Conservation (phyloP, 2,113 vertebrate species). For the Ophiodon elongatus region DNA sequence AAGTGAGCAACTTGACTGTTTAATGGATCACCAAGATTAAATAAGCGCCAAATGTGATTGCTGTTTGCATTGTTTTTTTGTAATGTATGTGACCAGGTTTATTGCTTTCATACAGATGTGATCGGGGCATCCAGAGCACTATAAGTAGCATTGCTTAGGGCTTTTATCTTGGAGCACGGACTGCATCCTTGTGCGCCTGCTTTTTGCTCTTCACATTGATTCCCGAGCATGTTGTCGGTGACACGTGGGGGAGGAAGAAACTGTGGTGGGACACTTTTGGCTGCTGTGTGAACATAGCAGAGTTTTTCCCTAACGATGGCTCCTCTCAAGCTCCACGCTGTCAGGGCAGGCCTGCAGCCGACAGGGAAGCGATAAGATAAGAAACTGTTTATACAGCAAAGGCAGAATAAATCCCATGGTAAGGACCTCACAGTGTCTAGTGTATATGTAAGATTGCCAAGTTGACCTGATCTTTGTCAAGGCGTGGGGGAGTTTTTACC, state of each 20-base stretch:
- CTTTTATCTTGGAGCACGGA: neutral
- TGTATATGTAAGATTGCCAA: slow-evolving; percentile 32
- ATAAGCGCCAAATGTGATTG: neutral
- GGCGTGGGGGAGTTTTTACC: slow-evolving; percentile 33
- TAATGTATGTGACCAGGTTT: neutral
- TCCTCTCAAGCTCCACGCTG: slow-evolving; percentile 40
- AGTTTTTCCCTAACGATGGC: slow-evolving; percentile 58
- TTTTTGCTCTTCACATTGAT: neutral
- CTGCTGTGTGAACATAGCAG: slow-evolving; percentile 40
- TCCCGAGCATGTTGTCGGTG: slow-evolving; percentile 3
- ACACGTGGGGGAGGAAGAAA: slow-evolving; percentile 22
- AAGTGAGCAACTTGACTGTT: neutral
- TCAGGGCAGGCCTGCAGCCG: slow-evolving; percentile 41
- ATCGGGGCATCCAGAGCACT: neutral
- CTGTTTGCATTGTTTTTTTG: neutral
- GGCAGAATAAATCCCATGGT: slow-evolving; percentile 43
- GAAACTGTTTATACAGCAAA: slow-evolving; percentile 65
- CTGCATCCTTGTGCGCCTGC: neutral
- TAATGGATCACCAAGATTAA: neutral
- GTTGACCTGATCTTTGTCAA: slow-evolving; percentile 49
- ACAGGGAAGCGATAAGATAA: slow-evolving; percentile 57
- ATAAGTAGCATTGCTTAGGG: neutral
- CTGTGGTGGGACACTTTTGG: slow-evolving; percentile 40
- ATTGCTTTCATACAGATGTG: neutral
- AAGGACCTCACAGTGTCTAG: slow-evolving; percentile 37